A percentile compares a stretch with the other conserved stretches of the same genome.
phyloP scores from a whole-genome alignment of 2,797 vertebrate species.

The Erithacus rubecula region DNA sequence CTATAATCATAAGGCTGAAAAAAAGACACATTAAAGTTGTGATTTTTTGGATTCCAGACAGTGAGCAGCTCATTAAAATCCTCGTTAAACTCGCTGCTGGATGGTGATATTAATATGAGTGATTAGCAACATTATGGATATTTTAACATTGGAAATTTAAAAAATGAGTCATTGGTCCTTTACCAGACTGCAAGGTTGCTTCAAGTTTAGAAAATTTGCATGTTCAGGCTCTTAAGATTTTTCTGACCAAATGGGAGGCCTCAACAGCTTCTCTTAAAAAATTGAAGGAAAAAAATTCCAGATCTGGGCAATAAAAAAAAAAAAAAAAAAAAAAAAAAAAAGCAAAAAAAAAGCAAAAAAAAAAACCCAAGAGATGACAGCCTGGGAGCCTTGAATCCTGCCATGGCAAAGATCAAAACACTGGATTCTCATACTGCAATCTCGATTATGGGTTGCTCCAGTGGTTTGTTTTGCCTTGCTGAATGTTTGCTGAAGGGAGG shows the following conservation, averaged over 20 bases:
- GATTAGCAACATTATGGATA: not conserved
- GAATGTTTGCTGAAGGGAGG: constrained; percentile 11
- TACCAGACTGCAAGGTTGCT: not conserved
- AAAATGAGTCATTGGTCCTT: not conserved
- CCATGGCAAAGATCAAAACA: not conserved
- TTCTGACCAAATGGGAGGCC: not conserved
- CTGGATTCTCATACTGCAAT: not conserved
- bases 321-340: no score
- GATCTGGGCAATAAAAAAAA: not conserved
- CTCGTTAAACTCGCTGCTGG: not conserved
- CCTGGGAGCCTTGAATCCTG: not conserved
- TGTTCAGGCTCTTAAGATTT: not conserved
- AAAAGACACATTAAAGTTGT: not conserved
- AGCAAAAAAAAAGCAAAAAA: no score
- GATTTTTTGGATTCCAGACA: not conserved
- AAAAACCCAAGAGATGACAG: not conserved
- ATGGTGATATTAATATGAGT: not conserved
- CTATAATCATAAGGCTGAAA: not conserved
- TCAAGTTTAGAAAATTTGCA: not conserved
- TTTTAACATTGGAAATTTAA: not conserved
- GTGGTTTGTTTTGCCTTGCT: constrained; percentile 43
- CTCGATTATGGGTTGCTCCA: not conserved
- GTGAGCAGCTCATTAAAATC: not conserved
- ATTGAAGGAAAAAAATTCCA: not conserved
- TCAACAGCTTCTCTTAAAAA: not conserved